Conservation (phyloP, 1,140 invertebrate genomes). For the Ceratoteleas bidentatus region DNA sequence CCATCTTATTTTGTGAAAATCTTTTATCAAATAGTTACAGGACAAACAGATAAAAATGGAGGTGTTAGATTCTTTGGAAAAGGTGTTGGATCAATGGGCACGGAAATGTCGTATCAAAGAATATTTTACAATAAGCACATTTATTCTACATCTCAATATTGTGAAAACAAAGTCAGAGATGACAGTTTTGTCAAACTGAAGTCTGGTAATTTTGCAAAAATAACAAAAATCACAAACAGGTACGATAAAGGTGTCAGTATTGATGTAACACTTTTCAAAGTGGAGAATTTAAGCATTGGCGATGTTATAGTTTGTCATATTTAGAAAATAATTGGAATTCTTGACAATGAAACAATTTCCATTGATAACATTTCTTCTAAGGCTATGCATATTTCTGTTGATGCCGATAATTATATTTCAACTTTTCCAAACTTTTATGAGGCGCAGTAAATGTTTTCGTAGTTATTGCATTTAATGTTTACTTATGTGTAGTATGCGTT, state of each 20-base stretch:
- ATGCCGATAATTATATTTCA: conserved; percentile 13
- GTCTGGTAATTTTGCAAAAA: conserved; percentile 17
- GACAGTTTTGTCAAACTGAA: conserved; percentile 12
- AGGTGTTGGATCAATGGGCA: not conserved
- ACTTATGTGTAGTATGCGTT: too few species aligned
- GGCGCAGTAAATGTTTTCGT: conserved; percentile 1
- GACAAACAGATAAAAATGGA: not conserved
- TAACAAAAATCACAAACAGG: not conserved
- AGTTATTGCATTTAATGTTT: too few species aligned
- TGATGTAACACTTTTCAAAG: conserved; percentile 9
- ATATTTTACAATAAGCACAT: conserved; percentile 1
- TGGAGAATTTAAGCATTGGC: conserved; percentile 2
- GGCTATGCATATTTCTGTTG: conserved; percentile 2
- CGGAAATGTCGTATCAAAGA: not conserved
- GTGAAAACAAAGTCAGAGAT: conserved; percentile 10
- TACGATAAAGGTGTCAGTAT: conserved; percentile 5
- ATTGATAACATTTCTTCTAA: not conserved
- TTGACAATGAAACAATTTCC: not conserved
- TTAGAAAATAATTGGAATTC: conserved; percentile 1
- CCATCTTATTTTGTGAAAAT: not conserved
- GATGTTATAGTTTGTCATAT: conserved; percentile 4
- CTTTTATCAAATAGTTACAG: not conserved
- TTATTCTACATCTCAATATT: conserved; percentile 5
- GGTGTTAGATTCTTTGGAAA: not conserved
- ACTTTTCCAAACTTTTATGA: conserved; percentile 12